Conservation (phyloP, 1,140 invertebrate species). For the Bombus consobrinus region DNA sequence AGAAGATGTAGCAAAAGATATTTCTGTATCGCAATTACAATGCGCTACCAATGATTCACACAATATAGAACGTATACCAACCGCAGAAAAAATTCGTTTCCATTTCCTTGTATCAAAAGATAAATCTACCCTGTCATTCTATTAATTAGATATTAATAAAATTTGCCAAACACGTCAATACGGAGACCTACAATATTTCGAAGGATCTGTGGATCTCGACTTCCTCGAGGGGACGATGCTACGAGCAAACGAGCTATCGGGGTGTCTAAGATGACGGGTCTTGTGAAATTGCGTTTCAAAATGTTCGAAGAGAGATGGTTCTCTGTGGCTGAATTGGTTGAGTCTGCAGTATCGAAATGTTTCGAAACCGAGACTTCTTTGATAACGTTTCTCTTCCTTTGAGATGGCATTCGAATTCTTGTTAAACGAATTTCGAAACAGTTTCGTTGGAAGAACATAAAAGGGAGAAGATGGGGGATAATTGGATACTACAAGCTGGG, state of each 20-base stretch:
- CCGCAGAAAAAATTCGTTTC: background rate
- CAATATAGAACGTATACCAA: background rate
- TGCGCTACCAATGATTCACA: background rate
- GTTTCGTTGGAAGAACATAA: background rate
- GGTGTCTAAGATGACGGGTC: background rate
- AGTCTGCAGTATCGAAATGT: conserved; percentile 13
- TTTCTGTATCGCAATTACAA: too few relatives aligned
- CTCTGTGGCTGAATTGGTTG: background rate
- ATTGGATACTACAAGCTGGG: conserved; percentile 11
- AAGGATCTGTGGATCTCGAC: conserved; percentile 35
- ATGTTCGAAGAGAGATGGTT: background rate
- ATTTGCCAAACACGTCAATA: background rate
- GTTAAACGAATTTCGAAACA: conserved; percentile 2
- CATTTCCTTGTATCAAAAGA: background rate
- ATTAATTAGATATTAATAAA: background rate
- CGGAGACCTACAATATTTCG: background rate
- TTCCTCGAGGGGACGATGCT: conserved; percentile 39
- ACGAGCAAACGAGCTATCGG: conserved; percentile 46
- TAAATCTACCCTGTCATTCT: background rate
- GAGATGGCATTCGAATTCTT: background rate
- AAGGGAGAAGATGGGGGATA: background rate
- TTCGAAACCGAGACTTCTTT: background rate
- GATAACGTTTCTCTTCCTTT: background rate
- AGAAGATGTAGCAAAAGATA: too few relatives aligned
- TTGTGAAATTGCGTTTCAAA: conserved; percentile 7